Percentiles rank a stretch among this genome's conserved stretches.
Evolutionary conservation across 2,797 vertebrate genomes (phyloP).

Genomic region (Simalia tracyae): DNA sequence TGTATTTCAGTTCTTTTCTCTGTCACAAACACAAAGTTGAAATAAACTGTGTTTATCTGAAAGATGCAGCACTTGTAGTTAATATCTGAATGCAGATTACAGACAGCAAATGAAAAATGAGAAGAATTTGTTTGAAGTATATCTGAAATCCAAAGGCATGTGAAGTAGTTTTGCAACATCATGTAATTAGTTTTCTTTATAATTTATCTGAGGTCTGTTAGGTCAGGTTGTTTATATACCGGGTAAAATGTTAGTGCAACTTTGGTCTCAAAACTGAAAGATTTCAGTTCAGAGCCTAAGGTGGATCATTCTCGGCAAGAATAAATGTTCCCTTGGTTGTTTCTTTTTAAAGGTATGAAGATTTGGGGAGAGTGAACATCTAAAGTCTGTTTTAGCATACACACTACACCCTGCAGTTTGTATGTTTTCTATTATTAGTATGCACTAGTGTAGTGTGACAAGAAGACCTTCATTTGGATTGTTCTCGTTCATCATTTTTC

Average conservation of each 20-base stretch:
- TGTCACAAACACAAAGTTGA: neutral
- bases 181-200: conserved; percentile 17
- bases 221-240: neutral
- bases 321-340: neutral
- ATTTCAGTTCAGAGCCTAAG: neutral
- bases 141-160: conserved; percentile 11
- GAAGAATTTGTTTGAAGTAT: conserved; percentile 42
- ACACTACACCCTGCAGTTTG: neutral
- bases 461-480: neutral
- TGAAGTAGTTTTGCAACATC: conserved; percentile 8
- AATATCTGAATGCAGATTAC: conserved; percentile 25
- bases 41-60: neutral
- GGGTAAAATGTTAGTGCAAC: conserved; percentile 16
- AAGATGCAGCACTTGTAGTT: conserved; percentile 29
- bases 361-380: neutral
- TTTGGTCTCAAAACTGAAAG: conserved; percentile 14
- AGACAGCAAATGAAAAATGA: conserved; percentile 32
- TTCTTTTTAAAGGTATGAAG: neutral
- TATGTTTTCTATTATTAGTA: neutral
- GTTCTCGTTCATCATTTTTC: neutral
- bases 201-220: neutral
- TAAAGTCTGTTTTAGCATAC: neutral
- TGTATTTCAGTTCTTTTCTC: neutral
- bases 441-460: neutral
- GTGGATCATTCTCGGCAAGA: conserved; percentile 10